Evolutionary conservation across 2,888 invertebrate genomes (phyloP).

Genomic region (Eupithecia pulchellata): DNA sequence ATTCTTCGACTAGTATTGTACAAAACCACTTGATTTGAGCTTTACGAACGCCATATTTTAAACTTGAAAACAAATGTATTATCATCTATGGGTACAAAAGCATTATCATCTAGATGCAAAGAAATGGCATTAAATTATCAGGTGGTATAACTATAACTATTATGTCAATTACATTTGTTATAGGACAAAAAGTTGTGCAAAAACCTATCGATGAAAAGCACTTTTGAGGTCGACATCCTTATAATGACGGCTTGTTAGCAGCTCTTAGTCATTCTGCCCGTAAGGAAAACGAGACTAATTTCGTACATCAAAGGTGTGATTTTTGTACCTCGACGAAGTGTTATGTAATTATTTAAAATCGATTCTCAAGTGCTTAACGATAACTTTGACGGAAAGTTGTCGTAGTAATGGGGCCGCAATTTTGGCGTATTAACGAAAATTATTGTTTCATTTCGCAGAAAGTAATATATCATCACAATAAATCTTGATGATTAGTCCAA

Average conservation of each 20-base stretch:
- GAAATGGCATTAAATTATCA: not conserved
- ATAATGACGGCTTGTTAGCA: slow-evolving; percentile 81
- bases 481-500: not conserved
- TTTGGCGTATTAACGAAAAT: slow-evolving; percentile 7
- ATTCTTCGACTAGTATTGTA: not conserved
- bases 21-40: not conserved
- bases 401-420: slow-evolving; percentile 47
- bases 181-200: slow-evolving; percentile 59
- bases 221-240: slow-evolving; percentile 71
- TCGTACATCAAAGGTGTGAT: slow-evolving; percentile 80
- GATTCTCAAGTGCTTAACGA: slow-evolving; percentile 58
- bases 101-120: not conserved
- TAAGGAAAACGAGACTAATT: slow-evolving; percentile 75
- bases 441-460: not conserved
- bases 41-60: not conserved
- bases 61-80: not conserved
- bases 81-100: not conserved
- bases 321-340: slow-evolving; percentile 73
- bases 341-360: slow-evolving; percentile 78
- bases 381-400: slow-evolving; percentile 63
- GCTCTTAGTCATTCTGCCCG: slow-evolving; percentile 70
- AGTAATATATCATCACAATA: no score
- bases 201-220: slow-evolving; percentile 67
- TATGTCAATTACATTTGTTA: slow-evolving; percentile 1
- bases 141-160: not conserved